Percentiles rank a stretch among this genome's conserved stretches.
phyloP scores from a whole-genome alignment of 2,797 vertebrate species.

The Chiropotes sagulatus region DNA sequence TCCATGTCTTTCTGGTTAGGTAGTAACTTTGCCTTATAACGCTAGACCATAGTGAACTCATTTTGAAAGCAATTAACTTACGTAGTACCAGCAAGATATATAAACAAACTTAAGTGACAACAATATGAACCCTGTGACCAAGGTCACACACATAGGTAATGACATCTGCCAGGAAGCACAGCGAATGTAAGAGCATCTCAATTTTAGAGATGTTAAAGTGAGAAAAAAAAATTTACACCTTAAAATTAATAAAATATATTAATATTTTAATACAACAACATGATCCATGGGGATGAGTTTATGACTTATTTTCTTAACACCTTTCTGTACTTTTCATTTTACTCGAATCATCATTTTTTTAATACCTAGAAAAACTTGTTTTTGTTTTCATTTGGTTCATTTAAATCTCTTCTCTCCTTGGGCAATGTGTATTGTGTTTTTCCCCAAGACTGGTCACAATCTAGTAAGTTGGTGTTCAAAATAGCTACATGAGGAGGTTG shows the following conservation, averaged over 20 bases:
- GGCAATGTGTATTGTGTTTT: neutral
- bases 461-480: neutral
- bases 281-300: neutral
- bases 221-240: neutral
- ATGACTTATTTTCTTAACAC: neutral
- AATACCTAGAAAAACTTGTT: neutral
- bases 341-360: neutral
- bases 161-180: neutral
- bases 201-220: neutral
- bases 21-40: conserved; percentile 15
- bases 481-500: neutral
- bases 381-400: neutral
- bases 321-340: neutral
- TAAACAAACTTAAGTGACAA: neutral
- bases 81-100: neutral
- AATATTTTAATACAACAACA: neutral
- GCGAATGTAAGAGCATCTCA: neutral
- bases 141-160: neutral
- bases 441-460: neutral
- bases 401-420: neutral
- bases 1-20: neutral
- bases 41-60: neutral
- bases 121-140: neutral
- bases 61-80: conserved; percentile 13
- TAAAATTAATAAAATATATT: neutral